phyloP scores from a whole-genome alignment of 35 echinoderm and acorn worm species.

The Diadema setosum region DNA sequence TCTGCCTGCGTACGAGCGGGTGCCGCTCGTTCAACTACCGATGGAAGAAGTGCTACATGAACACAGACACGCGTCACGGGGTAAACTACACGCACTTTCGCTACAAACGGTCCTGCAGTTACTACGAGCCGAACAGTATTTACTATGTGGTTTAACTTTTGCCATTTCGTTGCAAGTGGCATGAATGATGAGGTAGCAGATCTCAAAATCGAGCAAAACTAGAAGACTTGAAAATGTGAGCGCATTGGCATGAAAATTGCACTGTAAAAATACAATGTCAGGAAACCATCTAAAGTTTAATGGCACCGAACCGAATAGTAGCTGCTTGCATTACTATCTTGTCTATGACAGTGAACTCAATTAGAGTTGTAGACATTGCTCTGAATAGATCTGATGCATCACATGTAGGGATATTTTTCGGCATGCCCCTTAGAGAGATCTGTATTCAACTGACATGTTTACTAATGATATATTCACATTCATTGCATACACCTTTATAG shows the following conservation, averaged over 20 bases:
- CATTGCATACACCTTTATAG: no score
- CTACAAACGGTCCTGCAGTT: neutral
- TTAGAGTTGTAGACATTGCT: no score
- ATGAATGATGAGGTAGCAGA: neutral
- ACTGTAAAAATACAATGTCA: neutral
- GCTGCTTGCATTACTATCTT: no score
- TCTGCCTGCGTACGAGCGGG: neutral
- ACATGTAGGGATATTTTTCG: no score
- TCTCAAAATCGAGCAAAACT: neutral
- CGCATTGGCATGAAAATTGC: neutral
- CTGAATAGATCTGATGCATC: no score
- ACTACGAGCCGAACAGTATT: neutral
- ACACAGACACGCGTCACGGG: neutral
- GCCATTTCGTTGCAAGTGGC: neutral
- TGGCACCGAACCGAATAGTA: no score
- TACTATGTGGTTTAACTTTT: neutral
- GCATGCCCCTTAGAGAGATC: no score
- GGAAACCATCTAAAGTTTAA: no score
- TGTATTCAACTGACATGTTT: no score
- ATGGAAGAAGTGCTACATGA: neutral
- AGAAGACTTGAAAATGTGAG: neutral
- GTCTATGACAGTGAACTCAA: no score
- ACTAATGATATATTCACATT: no score
- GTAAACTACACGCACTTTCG: neutral
- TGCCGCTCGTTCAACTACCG: neutral